Percentiles rank a stretch among this genome's conserved stretches.
Evolutionary conservation across 2,797 vertebrate species (phyloP).

Genomic region (Propithecus deckenii): DNA sequence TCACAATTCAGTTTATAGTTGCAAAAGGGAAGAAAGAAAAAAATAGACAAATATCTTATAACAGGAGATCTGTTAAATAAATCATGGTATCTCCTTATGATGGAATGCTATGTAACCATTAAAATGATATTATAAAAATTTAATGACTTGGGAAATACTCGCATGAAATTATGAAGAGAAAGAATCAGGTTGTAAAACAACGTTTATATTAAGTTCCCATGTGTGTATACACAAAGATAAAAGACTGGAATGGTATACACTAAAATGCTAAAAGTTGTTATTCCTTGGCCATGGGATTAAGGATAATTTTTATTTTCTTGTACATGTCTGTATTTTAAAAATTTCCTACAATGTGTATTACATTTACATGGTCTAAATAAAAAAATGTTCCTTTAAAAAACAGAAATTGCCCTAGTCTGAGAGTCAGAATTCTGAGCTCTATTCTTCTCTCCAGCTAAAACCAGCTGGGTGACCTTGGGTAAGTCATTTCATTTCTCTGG

Average conservation of each 20-base stretch:
- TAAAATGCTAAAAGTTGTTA: background rate
- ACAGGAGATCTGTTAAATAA: constrained; percentile 26
- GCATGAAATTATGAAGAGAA: constrained; percentile 14
- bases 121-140: constrained; percentile 50
- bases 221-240: background rate
- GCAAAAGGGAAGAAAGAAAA: background rate
- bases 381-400: background rate
- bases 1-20: background rate
- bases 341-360: background rate
- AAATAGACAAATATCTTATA: background rate
- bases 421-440: background rate
- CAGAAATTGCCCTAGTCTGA: background rate
- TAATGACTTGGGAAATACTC: constrained; percentile 30
- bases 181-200: constrained; percentile 10
- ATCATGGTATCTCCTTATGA: background rate
- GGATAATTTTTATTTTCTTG: background rate
- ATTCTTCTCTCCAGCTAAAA: background rate
- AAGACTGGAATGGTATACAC: background rate
- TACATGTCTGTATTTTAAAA: background rate
- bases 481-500: background rate
- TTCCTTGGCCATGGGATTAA: background rate
- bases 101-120: background rate
- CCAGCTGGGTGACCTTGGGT: background rate
- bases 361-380: background rate
- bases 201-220: background rate